phyloP scores from a whole-genome alignment of 37 sponge, comb jelly and placozoan genomes.

The Axinella damicornis region DNA sequence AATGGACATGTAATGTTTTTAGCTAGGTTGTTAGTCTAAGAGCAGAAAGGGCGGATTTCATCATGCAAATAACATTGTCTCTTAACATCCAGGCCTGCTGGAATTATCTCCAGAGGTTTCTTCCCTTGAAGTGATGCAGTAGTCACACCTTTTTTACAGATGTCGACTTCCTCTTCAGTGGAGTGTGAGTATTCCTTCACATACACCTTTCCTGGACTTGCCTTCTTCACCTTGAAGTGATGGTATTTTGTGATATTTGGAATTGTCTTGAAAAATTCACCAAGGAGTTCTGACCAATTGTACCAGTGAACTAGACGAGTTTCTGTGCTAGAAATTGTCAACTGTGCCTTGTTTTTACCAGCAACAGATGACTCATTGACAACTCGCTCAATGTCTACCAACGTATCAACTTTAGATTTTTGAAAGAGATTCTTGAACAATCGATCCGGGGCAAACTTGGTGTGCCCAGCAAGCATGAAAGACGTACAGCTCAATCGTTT shows the following conservation, averaged over 20 bases:
- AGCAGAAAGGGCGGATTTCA: constrained; percentile 9
- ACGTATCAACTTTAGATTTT: neutral
- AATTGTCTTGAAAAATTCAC: neutral
- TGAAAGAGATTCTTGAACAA: constrained; percentile 4
- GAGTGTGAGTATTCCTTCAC: neutral
- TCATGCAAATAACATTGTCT: neutral
- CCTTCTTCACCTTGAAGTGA: constrained; percentile 3
- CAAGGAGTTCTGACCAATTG: constrained; percentile 1
- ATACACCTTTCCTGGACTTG: constrained; percentile 1
- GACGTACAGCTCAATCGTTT: neutral
- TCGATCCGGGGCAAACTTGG: constrained; percentile 13
- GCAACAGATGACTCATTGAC: constrained; percentile 1
- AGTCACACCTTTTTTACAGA: too few relatives aligned
- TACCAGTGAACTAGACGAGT: constrained; percentile 5
- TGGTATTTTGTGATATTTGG: constrained; percentile 5
- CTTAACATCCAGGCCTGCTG: constrained; percentile 2
- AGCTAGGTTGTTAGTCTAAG: too few relatives aligned
- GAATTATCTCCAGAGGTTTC: constrained; percentile 1
- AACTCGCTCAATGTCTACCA: constrained; percentile 1
- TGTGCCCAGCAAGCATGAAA: constrained; percentile 9
- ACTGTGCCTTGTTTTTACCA: constrained; percentile 6
- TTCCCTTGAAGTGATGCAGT: constrained; percentile 1
- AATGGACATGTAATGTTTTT: too few relatives aligned
- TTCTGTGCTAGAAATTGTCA: neutral
- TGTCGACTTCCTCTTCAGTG: too few relatives aligned